Base-by-base conservation (phyloP, 23 tunicate genomes). In the Ciona savignyi region DNA sequence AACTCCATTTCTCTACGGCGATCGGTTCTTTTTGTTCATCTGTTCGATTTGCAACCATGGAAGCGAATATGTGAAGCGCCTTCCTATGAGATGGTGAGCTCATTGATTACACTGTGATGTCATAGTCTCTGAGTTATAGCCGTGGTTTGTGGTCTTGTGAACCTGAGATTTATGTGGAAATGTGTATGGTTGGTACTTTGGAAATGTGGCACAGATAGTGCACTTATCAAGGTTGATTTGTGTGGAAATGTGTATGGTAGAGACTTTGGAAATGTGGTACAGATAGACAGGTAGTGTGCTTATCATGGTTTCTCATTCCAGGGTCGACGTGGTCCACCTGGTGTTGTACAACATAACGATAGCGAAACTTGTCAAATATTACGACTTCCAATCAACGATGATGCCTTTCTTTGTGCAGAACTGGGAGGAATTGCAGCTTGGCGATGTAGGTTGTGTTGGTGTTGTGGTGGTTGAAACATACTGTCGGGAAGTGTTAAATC, bases 321-420 rank as follows among this genome's bases (percentile, higher is more conserved):
- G 97, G 97, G 97, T 91, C 22, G 97, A 91, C 67, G 91, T 91
- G n/a, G 82, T 80, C 6, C 97, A 91, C 74, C 62, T 91, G 4
- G 91, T 91, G 26, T 70, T 91, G n/a, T 91, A 91, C 79, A 91
- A 91, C 77, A 85, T 91, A 32, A 91, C 97, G 25, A 84, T 91
- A 32, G 90, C 87, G 28, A 84, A 84, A 67, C 80, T 72, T 28
- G 72, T 74, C 21, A 84, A 84, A 72, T 91, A 91, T 61, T 91
- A 81, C 62, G 97, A 91, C 60, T 69, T 91, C 72, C 25, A 67
- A n/a, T 70, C 67, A 1, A 32, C 65, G 6, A 79, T 91, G 2
- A 72, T 80, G 34, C 93, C 93, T 21, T 91, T 80, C 77, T 91
- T 91, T 66, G 89, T 79, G 22, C 90, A 84, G 49, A 72, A 91